Conservation (phyloP, 2,113 vertebrate species). For the Platichthys stellatus region DNA sequence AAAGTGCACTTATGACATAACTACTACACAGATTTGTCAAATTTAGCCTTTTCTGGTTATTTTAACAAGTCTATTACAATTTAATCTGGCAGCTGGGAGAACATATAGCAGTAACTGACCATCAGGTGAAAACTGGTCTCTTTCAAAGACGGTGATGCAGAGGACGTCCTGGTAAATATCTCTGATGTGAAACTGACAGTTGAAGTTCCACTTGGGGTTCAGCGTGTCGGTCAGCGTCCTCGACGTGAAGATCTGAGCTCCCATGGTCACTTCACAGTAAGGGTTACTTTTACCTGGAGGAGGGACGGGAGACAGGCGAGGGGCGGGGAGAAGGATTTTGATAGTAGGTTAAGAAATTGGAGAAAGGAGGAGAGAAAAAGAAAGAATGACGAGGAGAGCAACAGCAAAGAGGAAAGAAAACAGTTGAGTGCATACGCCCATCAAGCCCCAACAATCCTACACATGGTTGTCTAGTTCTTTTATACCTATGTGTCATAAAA, state of each 20-base stretch:
- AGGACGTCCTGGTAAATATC: conserved; percentile 96
- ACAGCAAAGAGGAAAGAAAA: too few species aligned
- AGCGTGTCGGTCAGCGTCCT: conserved; percentile 91
- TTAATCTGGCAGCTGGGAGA: not conserved
- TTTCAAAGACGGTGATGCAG: conserved; percentile 93
- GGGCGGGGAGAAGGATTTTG: too few species aligned
- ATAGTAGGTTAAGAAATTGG: too few species aligned
- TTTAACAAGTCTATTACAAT: too few species aligned
- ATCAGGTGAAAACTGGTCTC: conserved; percentile 94
- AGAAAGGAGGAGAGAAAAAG: too few species aligned
- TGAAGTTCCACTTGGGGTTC: conserved; percentile 98
- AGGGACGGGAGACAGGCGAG: not conserved
- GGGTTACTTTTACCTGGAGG: conserved; percentile 92
- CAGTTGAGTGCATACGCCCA: too few species aligned
- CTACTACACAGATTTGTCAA: too few species aligned
- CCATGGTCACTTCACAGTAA: conserved; percentile 96
- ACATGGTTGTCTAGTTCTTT: too few species aligned
- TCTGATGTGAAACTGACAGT: conserved; percentile 96
- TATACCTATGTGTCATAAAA: too few species aligned
- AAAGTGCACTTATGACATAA: too few species aligned
- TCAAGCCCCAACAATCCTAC: too few species aligned
- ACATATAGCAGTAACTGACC: conserved; percentile 78
- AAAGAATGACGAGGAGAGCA: not conserved
- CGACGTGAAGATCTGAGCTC: conserved; percentile 92
- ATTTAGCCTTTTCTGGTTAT: too few species aligned